These are phyloP conservation scores for Erpobdella octoculata DNA, from an alignment of 2,888 invertebrate genomes.

Conservation along the genomic window DNA sequence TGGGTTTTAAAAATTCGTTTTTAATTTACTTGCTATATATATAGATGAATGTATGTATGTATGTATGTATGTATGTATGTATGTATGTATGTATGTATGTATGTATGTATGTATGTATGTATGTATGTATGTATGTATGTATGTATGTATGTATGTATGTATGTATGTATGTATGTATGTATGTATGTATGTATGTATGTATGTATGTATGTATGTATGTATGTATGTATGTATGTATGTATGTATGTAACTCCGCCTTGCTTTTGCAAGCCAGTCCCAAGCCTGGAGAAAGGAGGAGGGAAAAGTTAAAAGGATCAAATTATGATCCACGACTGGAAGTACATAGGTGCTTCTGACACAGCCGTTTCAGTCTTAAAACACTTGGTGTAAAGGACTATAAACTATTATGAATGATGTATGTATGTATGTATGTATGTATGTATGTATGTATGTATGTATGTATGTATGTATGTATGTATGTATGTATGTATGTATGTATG, in stretches of 20 bases:
- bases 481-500: background rate
- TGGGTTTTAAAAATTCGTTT: too few relatives aligned
- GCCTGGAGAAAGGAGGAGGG: too few relatives aligned
- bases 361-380: too few relatives aligned
- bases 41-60: too few relatives aligned
- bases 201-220: background rate
- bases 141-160: background rate
- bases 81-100: background rate
- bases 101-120: background rate
- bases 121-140: background rate
- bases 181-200: background rate
- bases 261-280: too few relatives aligned
- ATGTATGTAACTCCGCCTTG: background rate
- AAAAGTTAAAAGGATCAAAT: too few relatives aligned
- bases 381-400: too few relatives aligned
- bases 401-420: too few relatives aligned
- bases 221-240: background rate
- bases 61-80: background rate
- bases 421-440: constrained; percentile 1
- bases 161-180: background rate
- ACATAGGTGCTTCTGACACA: too few relatives aligned
- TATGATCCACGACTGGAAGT: too few relatives aligned
- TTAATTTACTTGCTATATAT: too few relatives aligned
- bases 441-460: too few relatives aligned
- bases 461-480: constrained; percentile 1